These are phyloP conservation scores for Drosophila rhopaloa DNA, from an alignment of 1,140 invertebrate species.

Conservation along the genomic window DNA sequence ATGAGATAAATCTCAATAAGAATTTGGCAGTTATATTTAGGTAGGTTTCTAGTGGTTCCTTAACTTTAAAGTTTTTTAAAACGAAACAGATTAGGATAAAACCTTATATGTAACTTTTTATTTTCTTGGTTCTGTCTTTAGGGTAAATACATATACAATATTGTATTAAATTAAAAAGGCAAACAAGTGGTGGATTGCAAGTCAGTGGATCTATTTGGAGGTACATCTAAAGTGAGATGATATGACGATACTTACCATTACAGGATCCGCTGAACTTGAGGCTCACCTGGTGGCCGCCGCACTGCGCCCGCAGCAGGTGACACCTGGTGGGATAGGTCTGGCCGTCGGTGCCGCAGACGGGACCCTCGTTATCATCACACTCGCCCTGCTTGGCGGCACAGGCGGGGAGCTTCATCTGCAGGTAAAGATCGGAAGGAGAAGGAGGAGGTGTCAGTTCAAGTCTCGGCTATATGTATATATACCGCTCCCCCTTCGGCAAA, in stretches of 20 bases:
- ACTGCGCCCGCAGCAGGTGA: slow-evolving; percentile 90
- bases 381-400: slow-evolving; percentile 81
- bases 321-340: slow-evolving; percentile 92
- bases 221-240: background rate
- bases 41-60: too few relatives aligned
- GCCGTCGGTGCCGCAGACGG: slow-evolving; percentile 93
- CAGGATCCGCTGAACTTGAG: slow-evolving; percentile 90
- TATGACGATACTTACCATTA: slow-evolving; percentile 86
- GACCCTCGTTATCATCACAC: slow-evolving; percentile 84
- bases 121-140: too few relatives aligned
- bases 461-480: slow-evolving; percentile 29
- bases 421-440: background rate
- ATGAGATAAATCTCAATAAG: too few relatives aligned
- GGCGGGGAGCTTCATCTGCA: slow-evolving; percentile 70
- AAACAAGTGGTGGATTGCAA: too few relatives aligned
- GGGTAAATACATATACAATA: too few relatives aligned
- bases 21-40: too few relatives aligned
- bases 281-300: slow-evolving; percentile 88
- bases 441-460: slow-evolving; percentile 37
- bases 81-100: too few relatives aligned
- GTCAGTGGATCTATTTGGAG: too few relatives aligned
- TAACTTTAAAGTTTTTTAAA: too few relatives aligned
- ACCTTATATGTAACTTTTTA: too few relatives aligned
- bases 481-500: slow-evolving; percentile 31
- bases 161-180: too few relatives aligned